Base-by-base conservation (phyloP, 2,113 vertebrate genomes). In the Pterocles orientalis region DNA sequence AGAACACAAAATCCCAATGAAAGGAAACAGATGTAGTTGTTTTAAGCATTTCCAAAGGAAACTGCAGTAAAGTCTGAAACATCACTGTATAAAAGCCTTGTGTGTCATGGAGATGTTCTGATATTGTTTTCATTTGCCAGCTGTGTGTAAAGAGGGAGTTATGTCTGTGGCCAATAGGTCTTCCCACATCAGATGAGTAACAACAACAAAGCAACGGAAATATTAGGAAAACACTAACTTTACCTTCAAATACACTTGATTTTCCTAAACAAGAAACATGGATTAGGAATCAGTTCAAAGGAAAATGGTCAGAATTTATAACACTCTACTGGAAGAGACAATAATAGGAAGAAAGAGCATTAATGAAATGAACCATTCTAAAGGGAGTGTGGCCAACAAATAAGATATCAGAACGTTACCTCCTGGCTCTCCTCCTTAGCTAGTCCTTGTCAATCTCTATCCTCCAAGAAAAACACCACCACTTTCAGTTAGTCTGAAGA, bases 21-120 rank as follows among this genome's bases (percentile, higher is more conserved):
- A 97, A 98, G 97, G 97, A 98, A 98, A 98, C 97, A 98, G 97
- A 98, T 97, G 97, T 87, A 90, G 90, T 96, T 95, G 97, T 97
- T 97, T 97, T 95, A 97, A 98, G 97, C 93, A 94, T 94, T 98
- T 98, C 95, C 97, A 97, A 97, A 98, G 96, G 97, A 97, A 98
- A 97, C 96, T 92, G 97, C 95, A 97, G 85, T 96, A 95, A 98
- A 96, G 94, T 77, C 92, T 81, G 95, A 97, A 95, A 89, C 92
- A 90, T 92, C 36, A 29, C 87, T 68, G 50, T 90, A 90, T 96
- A 88, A 97, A 97, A 95, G 92, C 94, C 66, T 82, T 88, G 95
- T 88, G 94, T 95, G 96, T 92, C 92, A 96, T 58, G 33, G 95
- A 97, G 96, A 97, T 96, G 96, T 92, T 97, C 96, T 58, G 94